These are phyloP conservation scores for Onthophagus sagittarius DNA, from an alignment of 2,888 invertebrate genomes.

Conservation along the genomic window DNA sequence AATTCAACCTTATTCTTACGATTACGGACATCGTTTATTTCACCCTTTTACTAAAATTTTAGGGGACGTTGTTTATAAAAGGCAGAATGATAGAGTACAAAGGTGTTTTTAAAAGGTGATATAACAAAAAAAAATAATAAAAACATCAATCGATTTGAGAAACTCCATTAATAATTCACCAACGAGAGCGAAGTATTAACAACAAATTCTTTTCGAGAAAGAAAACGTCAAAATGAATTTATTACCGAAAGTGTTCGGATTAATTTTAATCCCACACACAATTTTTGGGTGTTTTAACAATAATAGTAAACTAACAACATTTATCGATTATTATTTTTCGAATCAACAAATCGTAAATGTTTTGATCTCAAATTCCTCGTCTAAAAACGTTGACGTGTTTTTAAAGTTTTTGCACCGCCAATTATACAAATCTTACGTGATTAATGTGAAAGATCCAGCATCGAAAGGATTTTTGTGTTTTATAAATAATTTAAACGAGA, in stretches of 20 bases:
- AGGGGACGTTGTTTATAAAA: too few relatives aligned
- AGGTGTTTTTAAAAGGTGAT: background rate
- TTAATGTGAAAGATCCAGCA: background rate
- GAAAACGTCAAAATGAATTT: background rate
- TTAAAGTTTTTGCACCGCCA: background rate
- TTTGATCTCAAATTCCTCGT: too few relatives aligned
- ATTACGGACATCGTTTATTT: too few relatives aligned
- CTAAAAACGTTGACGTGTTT: too few relatives aligned
- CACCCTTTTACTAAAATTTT: too few relatives aligned
- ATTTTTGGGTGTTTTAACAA: background rate
- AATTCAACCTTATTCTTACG: too few relatives aligned
- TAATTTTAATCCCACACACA: background rate
- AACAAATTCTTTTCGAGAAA: background rate
- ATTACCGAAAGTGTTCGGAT: background rate
- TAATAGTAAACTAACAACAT: background rate
- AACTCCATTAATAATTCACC: too few relatives aligned
- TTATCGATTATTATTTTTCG: background rate
- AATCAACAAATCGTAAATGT: background rate
- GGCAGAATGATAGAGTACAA: too few relatives aligned
- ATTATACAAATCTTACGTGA: background rate
- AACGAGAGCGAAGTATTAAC: background rate
- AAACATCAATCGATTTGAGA: background rate
- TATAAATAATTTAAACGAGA: background rate
- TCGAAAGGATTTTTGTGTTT: background rate
- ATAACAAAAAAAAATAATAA: background rate